Evolutionary conservation across 2,888 invertebrate species (phyloP).

Genomic region (Drosophila tanythrix): DNA sequence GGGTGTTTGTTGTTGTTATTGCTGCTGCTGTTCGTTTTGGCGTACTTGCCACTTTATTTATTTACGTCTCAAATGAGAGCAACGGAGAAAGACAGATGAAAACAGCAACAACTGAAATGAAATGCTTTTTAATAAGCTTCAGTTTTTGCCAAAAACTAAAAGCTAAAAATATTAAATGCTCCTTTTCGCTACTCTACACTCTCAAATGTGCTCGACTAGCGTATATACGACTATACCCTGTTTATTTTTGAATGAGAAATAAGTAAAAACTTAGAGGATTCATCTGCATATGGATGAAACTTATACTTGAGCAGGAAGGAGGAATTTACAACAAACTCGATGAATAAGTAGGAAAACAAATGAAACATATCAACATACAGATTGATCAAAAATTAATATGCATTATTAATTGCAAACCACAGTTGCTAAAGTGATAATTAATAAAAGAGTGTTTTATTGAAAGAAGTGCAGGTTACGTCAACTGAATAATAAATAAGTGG

Average conservation of each 20-base stretch:
- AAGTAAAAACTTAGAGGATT: fast-evolving
- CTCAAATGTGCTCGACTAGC: background rate
- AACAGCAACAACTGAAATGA: constrained; percentile 34
- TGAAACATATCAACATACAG: background rate
- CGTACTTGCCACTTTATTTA: constrained; percentile 57
- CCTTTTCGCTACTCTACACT: background rate
- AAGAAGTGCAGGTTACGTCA: background rate
- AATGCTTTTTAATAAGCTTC: constrained; percentile 51
- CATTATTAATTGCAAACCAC: background rate
- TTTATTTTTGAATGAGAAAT: background rate
- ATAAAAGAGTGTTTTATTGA: background rate
- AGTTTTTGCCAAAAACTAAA: constrained; percentile 10
- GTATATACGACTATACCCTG: background rate
- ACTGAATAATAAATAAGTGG: background rate
- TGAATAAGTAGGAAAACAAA: too few species aligned
- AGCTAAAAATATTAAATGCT: background rate
- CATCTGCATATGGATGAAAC: background rate
- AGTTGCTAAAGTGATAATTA: background rate
- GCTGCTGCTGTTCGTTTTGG: background rate
- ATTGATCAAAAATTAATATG: background rate
- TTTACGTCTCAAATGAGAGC: constrained; percentile 39
- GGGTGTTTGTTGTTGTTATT: background rate
- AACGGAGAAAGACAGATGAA: constrained; percentile 2
- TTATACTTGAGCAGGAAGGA: too few species aligned
- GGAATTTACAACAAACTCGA: background rate